Evolutionary conservation across 2,888 invertebrate species (phyloP).

Genomic region (Scaptomyza flava): DNA sequence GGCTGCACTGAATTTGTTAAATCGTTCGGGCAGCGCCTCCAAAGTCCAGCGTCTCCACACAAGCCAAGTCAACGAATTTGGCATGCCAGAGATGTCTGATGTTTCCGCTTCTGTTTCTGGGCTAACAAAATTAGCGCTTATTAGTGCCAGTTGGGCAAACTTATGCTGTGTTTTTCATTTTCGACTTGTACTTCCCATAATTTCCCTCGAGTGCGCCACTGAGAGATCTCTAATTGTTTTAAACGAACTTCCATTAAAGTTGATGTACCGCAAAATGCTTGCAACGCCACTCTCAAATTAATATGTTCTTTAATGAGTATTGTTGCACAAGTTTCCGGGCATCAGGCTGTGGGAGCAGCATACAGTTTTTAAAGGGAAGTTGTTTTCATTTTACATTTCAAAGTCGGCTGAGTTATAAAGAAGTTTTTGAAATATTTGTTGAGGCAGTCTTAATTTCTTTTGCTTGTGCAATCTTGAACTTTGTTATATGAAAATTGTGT

Average conservation of each 20-base stretch:
- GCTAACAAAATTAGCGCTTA: slow-evolving; percentile 77
- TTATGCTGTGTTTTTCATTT: slow-evolving; percentile 53
- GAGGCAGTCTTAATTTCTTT: not conserved
- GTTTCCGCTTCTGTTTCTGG: slow-evolving; percentile 36
- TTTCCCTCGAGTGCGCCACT: slow-evolving; percentile 60
- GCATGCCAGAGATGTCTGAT: slow-evolving; percentile 44
- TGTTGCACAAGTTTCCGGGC: slow-evolving; percentile 47
- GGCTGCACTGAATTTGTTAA: slow-evolving; percentile 74
- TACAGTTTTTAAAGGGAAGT: not conserved
- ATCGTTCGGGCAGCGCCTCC: slow-evolving; percentile 60
- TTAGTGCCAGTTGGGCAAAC: slow-evolving; percentile 76
- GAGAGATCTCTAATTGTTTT: slow-evolving; percentile 71
- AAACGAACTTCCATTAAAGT: slow-evolving; percentile 65
- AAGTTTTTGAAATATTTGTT: slow-evolving; percentile 26
- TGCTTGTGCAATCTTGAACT: not conserved
- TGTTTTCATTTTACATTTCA: slow-evolving; percentile 13
- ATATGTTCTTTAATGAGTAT: slow-evolving; percentile 61
- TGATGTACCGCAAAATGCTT: slow-evolving; percentile 64
- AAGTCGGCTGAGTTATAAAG: slow-evolving; percentile 19
- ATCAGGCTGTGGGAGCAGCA: not conserved
- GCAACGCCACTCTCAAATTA: slow-evolving; percentile 53
- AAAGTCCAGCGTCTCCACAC: slow-evolving; percentile 36
- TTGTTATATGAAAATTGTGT: not conserved
- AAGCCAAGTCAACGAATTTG: slow-evolving; percentile 38
- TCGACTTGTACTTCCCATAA: slow-evolving; percentile 56